Evolutionary conservation across 2,888 invertebrate genomes (phyloP).

Genomic region (Mechanitis messenoides): DNA sequence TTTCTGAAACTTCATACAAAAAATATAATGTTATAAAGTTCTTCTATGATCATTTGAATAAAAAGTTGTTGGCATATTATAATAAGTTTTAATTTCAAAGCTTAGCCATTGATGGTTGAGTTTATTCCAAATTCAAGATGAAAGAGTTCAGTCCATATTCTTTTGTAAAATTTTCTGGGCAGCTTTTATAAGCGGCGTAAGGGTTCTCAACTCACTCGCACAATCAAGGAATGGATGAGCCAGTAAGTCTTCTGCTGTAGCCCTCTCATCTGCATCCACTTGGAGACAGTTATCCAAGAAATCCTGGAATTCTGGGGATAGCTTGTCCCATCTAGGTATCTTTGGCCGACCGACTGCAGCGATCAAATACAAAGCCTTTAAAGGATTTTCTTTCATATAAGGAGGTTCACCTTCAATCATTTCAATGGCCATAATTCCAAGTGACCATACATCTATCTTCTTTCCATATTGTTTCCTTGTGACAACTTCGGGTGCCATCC

Average conservation of each 20-base stretch:
- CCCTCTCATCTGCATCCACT: slow-evolving; percentile 87
- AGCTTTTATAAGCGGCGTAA: slow-evolving; percentile 93
- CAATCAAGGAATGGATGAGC: slow-evolving; percentile 86
- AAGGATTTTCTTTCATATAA: slow-evolving; percentile 95
- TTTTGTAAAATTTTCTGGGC: slow-evolving; percentile 91
- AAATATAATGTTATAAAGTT: slow-evolving; percentile 34
- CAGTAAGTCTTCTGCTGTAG: slow-evolving; percentile 86
- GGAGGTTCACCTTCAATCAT: slow-evolving; percentile 97
- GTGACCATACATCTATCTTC: slow-evolving; percentile 95
- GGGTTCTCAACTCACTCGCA: slow-evolving; percentile 86
- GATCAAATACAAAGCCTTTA: slow-evolving; percentile 94
- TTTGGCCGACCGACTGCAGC: slow-evolving; percentile 96
- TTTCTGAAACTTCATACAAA: slow-evolving; percentile 34
- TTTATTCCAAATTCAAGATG: slow-evolving; percentile 6
- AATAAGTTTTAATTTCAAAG: neutral
- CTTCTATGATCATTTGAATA: slow-evolving; percentile 17
- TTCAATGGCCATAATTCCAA: slow-evolving; percentile 99
- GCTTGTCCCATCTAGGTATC: slow-evolving; percentile 87
- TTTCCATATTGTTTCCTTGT: slow-evolving; percentile 95
- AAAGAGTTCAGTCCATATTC: slow-evolving; percentile 54
- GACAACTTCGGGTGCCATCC: slow-evolving; percentile 98
- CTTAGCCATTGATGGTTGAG: neutral
- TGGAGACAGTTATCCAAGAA: slow-evolving; percentile 93
- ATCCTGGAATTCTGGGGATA: slow-evolving; percentile 86
- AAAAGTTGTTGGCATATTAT: neutral